Percentiles rank a stretch among this genome's conserved stretches.
Conservation (phyloP, 37 sponge, comb jelly and placozoan genomes). For the Spongilla lacustris region DNA sequence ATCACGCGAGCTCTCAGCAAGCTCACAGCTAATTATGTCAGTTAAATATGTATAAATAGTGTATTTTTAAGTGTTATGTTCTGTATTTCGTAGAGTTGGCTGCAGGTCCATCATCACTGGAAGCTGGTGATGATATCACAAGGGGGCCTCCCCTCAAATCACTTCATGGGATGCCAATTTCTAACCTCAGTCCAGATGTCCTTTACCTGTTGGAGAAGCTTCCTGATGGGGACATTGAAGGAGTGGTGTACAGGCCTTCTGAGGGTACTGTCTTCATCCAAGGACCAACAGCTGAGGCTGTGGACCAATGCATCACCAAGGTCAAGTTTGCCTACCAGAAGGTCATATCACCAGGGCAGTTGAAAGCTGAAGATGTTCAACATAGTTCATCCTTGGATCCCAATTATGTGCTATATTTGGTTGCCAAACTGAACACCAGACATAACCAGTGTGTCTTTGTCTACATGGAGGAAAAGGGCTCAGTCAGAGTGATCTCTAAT, state of each 20-base stretch:
- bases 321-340: constrained; percentile 19
- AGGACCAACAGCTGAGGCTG: not conserved
- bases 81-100: not conserved
- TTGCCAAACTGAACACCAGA: not conserved
- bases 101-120: not conserved
- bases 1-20: no score
- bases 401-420: not conserved
- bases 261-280: constrained; percentile 2
- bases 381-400: not conserved
- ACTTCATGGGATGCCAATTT: not conserved
- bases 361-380: not conserved
- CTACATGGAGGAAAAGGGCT: not conserved
- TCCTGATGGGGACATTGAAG: constrained; percentile 22
- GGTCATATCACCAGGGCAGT: not conserved
- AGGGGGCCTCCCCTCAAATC: not conserved
- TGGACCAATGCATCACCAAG: constrained; percentile 10
- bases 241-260: constrained; percentile 3
- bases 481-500: constrained; percentile 23
- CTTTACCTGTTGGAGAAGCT: constrained; percentile 21
- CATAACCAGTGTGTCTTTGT: constrained; percentile 33
- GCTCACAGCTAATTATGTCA: no score
- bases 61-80: no score
- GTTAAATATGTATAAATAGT: no score
- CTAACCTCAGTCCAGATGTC: constrained; percentile 18
- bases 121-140: not conserved